Base-by-base conservation (phyloP, 2,797 vertebrate species). In the Acropternis orthonyx region DNA sequence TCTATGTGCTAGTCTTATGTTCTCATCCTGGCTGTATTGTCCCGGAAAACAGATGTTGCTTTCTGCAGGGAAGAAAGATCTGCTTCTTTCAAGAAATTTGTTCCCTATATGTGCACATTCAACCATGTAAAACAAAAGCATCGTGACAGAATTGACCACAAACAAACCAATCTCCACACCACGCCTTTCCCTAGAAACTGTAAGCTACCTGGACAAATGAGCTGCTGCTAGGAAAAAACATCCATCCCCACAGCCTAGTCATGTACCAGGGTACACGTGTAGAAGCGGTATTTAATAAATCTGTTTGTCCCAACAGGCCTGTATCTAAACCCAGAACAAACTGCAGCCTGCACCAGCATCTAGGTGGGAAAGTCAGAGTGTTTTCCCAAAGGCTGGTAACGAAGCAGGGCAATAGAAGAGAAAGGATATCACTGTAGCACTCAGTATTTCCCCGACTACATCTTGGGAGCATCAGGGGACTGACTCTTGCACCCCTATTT, bases 11-110 rank as follows among this genome's bases (percentile, higher is more conserved):
- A 65, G 51, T 93, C 88, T 87, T 95, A 81, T 52, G 87, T 88
- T 96, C 92, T 97, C 93, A 95, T 95, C 79, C 86, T 94, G 77
- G 77, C 81, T 95, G 79, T 61, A 97, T 93, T 94, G 81, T 94
- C 92, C 89, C 95, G 81, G 83, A 92, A 97, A 96, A 93, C 91
- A 97, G 96, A 97, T 95, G 95, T 93, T 96, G 84, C 63, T 95
- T 96, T 96, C 93, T 85, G 83, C 83, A 84, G 68, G 59, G 49
- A 96, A 88, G 87, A 96, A 97, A 96, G 58, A 96, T 83, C 84
- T 73, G 65, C 91, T 94, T 87, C 84, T 93, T 78, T 96, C 92
- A 97, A 97, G 95, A 96, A 96, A 92, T 74, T 78, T 65, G 77
- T 95, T 95, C 92, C 88, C 58, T 91, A 37, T 65, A 84, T 49